A percentile compares a stretch with the other conserved stretches of the same genome.
These are phyloP conservation scores for Pygoscelis adeliae DNA, from an alignment of 2,113 vertebrate genomes.

Conservation along the genomic window DNA sequence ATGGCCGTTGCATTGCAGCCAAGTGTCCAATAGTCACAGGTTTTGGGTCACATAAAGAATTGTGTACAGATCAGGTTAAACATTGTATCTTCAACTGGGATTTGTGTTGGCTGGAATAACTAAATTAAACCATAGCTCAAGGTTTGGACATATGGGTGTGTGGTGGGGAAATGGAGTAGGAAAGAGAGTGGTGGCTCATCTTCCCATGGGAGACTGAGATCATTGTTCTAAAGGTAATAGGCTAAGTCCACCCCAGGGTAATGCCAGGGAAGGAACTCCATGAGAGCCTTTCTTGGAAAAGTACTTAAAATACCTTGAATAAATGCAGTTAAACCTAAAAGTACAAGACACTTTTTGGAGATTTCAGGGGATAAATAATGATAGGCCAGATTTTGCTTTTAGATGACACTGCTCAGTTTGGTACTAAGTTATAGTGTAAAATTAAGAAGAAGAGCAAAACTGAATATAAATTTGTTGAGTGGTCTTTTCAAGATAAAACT, in stretches of 20 bases:
- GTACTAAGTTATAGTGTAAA: not conserved
- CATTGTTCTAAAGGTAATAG: not conserved
- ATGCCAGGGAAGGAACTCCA: not conserved
- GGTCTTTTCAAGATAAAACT: not conserved
- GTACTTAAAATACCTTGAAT: not conserved
- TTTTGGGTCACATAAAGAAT: not conserved
- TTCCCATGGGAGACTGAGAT: not conserved
- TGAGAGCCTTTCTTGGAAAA: not conserved
- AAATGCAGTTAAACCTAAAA: not conserved
- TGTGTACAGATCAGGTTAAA: not conserved
- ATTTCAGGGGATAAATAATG: not conserved
- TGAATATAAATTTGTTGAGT: not conserved
- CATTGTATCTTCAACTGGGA: rapidly evolving
- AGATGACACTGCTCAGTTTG: not conserved
- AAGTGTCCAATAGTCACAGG: not conserved
- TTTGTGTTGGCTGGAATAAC: not conserved
- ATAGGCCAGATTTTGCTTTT: not conserved
- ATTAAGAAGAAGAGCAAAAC: not conserved
- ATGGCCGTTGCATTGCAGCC: not conserved
- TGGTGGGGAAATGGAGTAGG: rapidly evolving
- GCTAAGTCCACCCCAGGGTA: not conserved
- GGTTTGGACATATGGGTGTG: rapidly evolving
- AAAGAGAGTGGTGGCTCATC: not conserved
- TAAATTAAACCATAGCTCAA: not conserved
- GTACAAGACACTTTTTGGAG: not conserved